phyloP scores from a whole-genome alignment of 1,140 invertebrate species.

The Apolygus lucorum region DNA sequence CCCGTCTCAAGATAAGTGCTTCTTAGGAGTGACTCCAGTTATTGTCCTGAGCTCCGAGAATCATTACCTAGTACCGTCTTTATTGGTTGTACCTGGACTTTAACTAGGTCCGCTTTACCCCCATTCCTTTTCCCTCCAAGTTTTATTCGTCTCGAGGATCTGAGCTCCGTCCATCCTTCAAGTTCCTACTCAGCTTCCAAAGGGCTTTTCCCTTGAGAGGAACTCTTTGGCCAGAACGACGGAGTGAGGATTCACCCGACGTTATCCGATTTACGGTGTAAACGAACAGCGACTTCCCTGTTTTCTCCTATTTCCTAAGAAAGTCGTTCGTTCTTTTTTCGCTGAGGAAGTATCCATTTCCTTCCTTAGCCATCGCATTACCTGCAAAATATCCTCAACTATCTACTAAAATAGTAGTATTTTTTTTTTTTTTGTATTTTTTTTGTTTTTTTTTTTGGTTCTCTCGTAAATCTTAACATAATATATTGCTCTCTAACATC shows the following conservation, averaged over 20 bases:
- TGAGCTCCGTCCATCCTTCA: not conserved
- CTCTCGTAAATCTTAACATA: too few relatives aligned
- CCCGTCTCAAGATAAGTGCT: too few relatives aligned
- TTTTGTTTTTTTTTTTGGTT: too few relatives aligned
- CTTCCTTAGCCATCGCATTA: not conserved
- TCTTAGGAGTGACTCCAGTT: too few relatives aligned
- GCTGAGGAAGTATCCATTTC: not conserved
- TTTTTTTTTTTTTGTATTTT: too few relatives aligned
- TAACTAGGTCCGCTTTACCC: not conserved
- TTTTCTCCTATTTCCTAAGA: not conserved
- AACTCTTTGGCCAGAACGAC: not conserved
- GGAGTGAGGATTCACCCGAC: too few relatives aligned
- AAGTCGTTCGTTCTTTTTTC: not conserved
- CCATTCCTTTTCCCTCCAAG: not conserved
- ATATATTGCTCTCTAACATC: too few relatives aligned
- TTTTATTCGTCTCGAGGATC: not conserved
- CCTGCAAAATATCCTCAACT: too few relatives aligned
- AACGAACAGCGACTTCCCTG: not conserved
- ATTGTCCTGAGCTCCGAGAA: too few relatives aligned
- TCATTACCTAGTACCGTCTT: not conserved
- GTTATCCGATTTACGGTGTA: not conserved
- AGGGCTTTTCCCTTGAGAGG: not conserved
- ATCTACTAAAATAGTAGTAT: too few relatives aligned
- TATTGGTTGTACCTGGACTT: not conserved
- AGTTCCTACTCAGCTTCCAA: not conserved